These are phyloP conservation scores for Ormia ochracea DNA, from an alignment of 2,888 invertebrate species.

Conservation along the genomic window DNA sequence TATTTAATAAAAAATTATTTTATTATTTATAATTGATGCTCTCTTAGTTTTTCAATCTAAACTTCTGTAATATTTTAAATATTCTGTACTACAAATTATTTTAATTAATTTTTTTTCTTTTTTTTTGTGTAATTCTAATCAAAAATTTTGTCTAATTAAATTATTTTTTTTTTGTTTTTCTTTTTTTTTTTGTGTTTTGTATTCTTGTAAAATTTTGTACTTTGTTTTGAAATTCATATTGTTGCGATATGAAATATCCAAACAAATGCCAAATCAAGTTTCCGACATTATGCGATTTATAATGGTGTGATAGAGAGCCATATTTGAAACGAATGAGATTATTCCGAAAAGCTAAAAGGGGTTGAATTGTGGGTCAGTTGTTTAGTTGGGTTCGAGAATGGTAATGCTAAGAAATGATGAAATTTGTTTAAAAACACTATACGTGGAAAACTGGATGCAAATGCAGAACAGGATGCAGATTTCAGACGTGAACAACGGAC, in stretches of 20 bases:
- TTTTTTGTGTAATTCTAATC: slow-evolving; percentile 26
- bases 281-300: slow-evolving; percentile 21
- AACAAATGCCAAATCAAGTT: slow-evolving; percentile 47
- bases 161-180: slow-evolving; percentile 42
- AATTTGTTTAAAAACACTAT: too few species aligned
- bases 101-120: slow-evolving; percentile 12
- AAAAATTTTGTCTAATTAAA: slow-evolving; percentile 59
- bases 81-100: slow-evolving; percentile 14
- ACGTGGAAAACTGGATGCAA: too few species aligned
- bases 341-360: too few species aligned
- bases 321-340: not conserved
- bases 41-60: not conserved
- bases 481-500: too few species aligned
- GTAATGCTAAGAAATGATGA: too few species aligned
- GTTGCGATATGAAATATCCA: slow-evolving; percentile 58
- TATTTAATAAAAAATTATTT: not conserved
- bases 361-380: too few species aligned
- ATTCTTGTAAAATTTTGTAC: slow-evolving; percentile 56
- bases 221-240: slow-evolving; percentile 62
- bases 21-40: not conserved
- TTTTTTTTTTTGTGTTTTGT: too few species aligned
- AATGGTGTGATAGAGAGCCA: slow-evolving; percentile 14
- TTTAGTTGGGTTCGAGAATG: too few species aligned
- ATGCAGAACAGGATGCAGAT: too few species aligned
- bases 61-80: slow-evolving; percentile 16